These are phyloP conservation scores for Myathropa florea DNA, from an alignment of 2,888 invertebrate species.

Conservation along the genomic window DNA sequence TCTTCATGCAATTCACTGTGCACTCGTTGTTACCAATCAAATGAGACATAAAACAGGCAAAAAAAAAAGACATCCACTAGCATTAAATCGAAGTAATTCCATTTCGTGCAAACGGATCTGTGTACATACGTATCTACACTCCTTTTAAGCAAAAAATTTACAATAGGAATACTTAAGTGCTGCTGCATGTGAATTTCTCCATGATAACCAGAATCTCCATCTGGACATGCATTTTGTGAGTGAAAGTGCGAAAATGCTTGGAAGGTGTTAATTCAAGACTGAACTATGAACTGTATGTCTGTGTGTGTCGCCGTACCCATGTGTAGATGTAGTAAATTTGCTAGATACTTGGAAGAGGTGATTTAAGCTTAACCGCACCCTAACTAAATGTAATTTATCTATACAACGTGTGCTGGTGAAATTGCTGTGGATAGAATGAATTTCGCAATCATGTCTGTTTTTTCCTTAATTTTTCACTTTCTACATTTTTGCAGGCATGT, in stretches of 20 bases:
- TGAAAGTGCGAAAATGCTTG: slow-evolving; percentile 15
- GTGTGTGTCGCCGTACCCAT: not conserved
- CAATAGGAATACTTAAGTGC: not conserved
- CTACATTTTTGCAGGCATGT: not conserved
- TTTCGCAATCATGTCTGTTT: not conserved
- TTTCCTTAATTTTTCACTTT: slow-evolving; percentile 27
- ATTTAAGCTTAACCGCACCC: not conserved
- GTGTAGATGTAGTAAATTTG: not conserved
- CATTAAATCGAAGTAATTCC: not conserved
- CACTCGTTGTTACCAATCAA: not conserved
- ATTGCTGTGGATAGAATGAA: not conserved
- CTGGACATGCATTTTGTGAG: slow-evolving; percentile 1
- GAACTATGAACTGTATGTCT: slow-evolving; percentile 20
- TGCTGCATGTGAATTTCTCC: not conserved
- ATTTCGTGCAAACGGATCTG: not conserved
- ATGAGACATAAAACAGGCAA: not conserved
- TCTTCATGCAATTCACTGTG: not conserved
- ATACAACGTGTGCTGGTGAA: not conserved
- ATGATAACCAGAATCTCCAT: not conserved
- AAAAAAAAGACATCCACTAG: not conserved
- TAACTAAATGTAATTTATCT: not conserved
- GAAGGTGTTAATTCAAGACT: slow-evolving; percentile 2
- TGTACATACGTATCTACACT: not conserved
- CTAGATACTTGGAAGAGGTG: not conserved
- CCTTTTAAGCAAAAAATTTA: not conserved